Evolutionary conservation across 2,888 invertebrate genomes (phyloP).

Genomic region (Amiota communis): DNA sequence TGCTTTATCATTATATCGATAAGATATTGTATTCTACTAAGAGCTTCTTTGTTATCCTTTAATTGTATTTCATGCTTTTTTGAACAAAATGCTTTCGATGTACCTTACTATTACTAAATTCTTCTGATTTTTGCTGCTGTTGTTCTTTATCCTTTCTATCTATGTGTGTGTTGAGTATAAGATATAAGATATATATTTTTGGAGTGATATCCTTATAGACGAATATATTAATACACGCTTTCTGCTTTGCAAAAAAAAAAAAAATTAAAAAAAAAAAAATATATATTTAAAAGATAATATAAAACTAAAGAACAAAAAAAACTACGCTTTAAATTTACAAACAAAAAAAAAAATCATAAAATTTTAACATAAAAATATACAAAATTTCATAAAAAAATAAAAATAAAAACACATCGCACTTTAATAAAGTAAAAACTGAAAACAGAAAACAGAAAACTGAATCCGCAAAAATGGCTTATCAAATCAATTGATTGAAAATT

Average conservation of each 20-base stretch:
- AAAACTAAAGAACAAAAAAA: conserved; percentile 35
- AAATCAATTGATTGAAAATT: conserved; percentile 26
- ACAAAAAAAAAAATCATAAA: conserved; percentile 38
- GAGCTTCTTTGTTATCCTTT: too few species aligned
- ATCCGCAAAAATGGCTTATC: conserved; percentile 51
- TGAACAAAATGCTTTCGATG: too few species aligned
- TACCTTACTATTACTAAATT: too few species aligned
- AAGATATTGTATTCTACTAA: too few species aligned
- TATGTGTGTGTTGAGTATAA: background rate
- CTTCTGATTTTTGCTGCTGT: too few species aligned
- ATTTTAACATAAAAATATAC: conserved; percentile 40
- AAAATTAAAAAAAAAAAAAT: conserved; percentile 48
- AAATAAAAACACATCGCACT: conserved; percentile 39
- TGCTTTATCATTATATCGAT: too few species aligned
- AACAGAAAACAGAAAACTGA: conserved; percentile 39
- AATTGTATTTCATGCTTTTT: too few species aligned
- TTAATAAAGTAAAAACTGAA: conserved; percentile 38
- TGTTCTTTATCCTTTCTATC: background rate
- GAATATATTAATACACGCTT: conserved; percentile 71
- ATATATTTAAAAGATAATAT: too few species aligned
- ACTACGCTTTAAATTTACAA: conserved; percentile 32
- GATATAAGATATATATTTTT: background rate
- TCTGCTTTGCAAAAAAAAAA: conserved; percentile 34
- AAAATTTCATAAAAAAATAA: conserved; percentile 46
- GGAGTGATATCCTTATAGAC: conserved; percentile 69